Base-by-base conservation (phyloP, 53 echinoderm and acorn worm genomes). In the Apostichopus leukothele region DNA sequence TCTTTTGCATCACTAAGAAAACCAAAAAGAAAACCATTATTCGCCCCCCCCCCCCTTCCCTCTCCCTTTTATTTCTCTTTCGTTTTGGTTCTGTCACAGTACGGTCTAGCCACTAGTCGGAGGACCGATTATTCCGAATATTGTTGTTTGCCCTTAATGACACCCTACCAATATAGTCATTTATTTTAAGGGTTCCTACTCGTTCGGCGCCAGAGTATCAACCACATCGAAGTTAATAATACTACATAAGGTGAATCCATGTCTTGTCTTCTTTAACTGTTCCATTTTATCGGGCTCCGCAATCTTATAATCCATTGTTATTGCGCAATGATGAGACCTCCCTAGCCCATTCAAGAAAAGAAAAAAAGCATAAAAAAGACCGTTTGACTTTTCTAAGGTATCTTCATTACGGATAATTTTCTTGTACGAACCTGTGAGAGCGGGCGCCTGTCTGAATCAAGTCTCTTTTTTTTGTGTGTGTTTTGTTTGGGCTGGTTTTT, bases 261-360 rank as follows among this genome's bases (percentile, higher is more conserved):
- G 22, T 16, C 71, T 21, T 81, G 81, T 81, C 81, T 81, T 20
- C 55, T 22, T 23, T 21, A 81, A 81, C 81, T 54, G 57, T 54
- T 53, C 81, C 20, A 79, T 23, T 59, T 54, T 54, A 55, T 54
- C 81, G 57, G 55, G 14, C 81, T n/a, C 54, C 10, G 9, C 55
- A 51, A 81, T 81, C 81, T 25, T 59, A 81, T 54, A 81, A 81
- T 81, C 81, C 23, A 81, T 81, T 81, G 81, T 81, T 57, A 50
- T 55, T 81, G 81, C 55, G 55, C 55, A 55, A 79, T 79, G 50
- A 51, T 53, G 9, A 79, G 51, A 19, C 19, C 51, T 79, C 39
- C 39, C 39, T 39, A 39, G 39, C 39, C 39, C 39, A 39, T 39
- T 39, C 39, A 39, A 39, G 39, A 26, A 51, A 51, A 51, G 50